Evolutionary conservation across 2,113 vertebrate genomes (phyloP).

Genomic region (Tragelaphus scriptus): DNA sequence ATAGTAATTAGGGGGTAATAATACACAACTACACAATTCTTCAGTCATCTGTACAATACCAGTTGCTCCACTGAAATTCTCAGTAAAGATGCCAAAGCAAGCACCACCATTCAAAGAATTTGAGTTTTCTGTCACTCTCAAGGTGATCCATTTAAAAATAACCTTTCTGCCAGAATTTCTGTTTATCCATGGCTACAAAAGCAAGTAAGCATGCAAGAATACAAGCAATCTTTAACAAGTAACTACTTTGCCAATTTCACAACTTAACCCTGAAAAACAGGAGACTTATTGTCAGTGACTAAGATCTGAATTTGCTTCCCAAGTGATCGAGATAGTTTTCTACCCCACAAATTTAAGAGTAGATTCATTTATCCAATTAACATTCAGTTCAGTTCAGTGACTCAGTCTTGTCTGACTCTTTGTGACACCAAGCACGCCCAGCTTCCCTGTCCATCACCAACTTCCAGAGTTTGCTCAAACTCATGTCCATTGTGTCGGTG

Average conservation of each 20-base stretch:
- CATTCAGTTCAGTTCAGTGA: not conserved
- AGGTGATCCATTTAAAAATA: not conserved
- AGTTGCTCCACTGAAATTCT: not conserved
- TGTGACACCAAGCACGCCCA: not conserved
- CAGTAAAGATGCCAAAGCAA: constrained; percentile 5
- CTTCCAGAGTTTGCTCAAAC: not conserved
- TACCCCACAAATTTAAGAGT: not conserved
- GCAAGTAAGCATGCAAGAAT: not conserved
- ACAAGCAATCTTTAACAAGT: not conserved
- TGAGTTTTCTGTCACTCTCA: not conserved
- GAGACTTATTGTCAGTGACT: constrained; percentile 25
- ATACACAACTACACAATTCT: constrained; percentile 32
- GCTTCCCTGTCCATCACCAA: not conserved
- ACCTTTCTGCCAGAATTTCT: not conserved
- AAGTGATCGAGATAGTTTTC: not conserved
- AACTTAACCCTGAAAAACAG: constrained; percentile 6
- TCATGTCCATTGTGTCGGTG: rapidly evolving
- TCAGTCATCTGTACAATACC: not conserved
- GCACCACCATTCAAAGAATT: rapidly evolving
- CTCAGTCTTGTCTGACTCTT: not conserved
- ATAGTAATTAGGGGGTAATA: constrained; percentile 62
- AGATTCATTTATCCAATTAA: constrained; percentile 56
- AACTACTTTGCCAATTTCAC: not conserved
- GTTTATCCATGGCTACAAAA: not conserved
- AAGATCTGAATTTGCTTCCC: constrained; percentile 50